phyloP scores from a whole-genome alignment of 1,140 invertebrate genomes.

The Bombus ignitus region DNA sequence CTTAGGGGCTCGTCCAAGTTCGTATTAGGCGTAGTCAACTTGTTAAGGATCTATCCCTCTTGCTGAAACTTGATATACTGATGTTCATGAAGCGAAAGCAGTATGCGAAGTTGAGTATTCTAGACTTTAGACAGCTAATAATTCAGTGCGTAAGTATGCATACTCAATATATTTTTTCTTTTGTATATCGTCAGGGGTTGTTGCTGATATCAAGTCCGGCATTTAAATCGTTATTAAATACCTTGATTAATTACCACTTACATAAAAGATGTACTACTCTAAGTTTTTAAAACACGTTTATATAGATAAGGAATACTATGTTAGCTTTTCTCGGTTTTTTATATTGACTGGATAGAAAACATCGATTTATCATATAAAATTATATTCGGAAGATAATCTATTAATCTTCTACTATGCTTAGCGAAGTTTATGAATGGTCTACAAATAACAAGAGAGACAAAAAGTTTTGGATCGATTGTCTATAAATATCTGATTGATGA shows the following conservation, averaged over 20 bases:
- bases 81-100: background rate
- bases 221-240: too few species aligned
- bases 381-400: background rate
- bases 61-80: constrained; percentile 18
- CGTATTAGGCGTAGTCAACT: constrained; percentile 33
- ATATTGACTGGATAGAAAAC: too few species aligned
- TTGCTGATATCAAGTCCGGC: too few species aligned
- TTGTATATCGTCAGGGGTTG: background rate
- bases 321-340: too few species aligned
- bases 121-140: background rate
- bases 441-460: background rate
- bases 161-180: background rate
- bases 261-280: too few species aligned
- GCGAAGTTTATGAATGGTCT: background rate
- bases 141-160: background rate
- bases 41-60: constrained; percentile 13
- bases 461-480: too few species aligned
- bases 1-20: constrained; percentile 14
- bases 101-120: background rate
- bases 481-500: too few species aligned
- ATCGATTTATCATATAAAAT: background rate
- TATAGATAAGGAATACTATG: too few species aligned
- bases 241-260: too few species aligned
- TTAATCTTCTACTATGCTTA: background rate
- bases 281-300: too few species aligned